Evolutionary conservation across 1,140 invertebrate genomes (phyloP), one percentile per base, ranked within the genome.

Genomic region (Drosophila pandora): DNA sequence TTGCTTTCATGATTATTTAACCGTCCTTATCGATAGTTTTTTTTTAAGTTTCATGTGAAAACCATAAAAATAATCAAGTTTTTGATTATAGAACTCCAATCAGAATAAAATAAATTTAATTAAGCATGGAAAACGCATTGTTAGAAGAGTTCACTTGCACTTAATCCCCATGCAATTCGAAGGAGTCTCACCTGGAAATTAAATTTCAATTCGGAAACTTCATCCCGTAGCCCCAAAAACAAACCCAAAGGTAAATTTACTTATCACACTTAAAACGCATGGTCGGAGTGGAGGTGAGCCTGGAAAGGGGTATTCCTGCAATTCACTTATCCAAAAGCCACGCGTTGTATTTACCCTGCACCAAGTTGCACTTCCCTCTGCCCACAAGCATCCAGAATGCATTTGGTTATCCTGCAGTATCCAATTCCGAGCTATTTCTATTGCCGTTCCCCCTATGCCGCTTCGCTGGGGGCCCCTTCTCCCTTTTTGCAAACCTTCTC

Each of bases 381-480:
- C 22, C 17, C 23, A 30, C 34, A 12, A 10, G 28, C 43, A 62
- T 49, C 67, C 67, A 53, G 68, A 47, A 73, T 63, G 54, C 55
- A 75, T 71, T 76, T 68, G 76, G 50, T 64, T 41, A 50, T 70
- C 57, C 79, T 63, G 70, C 59, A 61, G 72, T 68, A 61, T 67
- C 65, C 76, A 74, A 81, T 85, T 69, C 68, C 72, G 32, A 67
- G 68, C 56, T 59, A 71, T 76, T 77, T 73, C 76, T 76, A 84
- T 77, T 76, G 59, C 72, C 58, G 48, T 60, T 17, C 30, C 32
- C 23, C 41, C 2, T 17, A 12, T 43, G 13, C 22, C 37, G 5
- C n/a, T 12, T n/a, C 47, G 21, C 32, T 17, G 13, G 1, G 6
- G 30, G 12, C 45, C 63, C 10, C 43, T 47, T 21, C 43, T 10